These are phyloP conservation scores for Siderastrea siderea DNA, from an alignment of 92 coral and sea anemone species.

Conservation along the genomic window DNA sequence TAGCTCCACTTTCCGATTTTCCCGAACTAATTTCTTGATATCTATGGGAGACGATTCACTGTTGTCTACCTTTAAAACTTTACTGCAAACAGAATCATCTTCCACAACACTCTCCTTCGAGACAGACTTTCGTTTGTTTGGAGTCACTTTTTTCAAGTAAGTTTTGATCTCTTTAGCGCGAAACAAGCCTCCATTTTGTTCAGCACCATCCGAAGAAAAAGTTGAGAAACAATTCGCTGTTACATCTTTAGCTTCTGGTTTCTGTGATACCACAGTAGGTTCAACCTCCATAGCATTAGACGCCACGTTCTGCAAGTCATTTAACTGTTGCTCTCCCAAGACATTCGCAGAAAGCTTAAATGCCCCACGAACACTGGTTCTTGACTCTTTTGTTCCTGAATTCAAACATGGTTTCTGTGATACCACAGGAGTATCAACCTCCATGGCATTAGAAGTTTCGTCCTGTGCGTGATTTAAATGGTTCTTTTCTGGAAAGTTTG, in stretches of 20 bases:
- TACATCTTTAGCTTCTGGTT: background rate
- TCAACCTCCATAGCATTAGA: background rate
- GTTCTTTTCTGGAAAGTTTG: background rate
- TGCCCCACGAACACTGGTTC: background rate
- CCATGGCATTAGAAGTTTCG: too few species aligned
- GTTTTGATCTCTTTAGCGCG: constrained; percentile 18
- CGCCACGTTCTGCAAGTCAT: background rate
- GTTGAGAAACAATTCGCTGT: constrained; percentile 14
- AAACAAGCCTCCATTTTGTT: constrained; percentile 12
- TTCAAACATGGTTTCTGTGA: too few species aligned
- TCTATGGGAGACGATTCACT: background rate
- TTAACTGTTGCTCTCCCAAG: background rate
- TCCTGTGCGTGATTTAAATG: too few species aligned
- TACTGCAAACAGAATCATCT: background rate
- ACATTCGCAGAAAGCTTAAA: background rate
- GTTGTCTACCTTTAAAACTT: constrained; percentile 39
- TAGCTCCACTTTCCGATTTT: constrained; percentile 19
- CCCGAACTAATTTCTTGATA: background rate
- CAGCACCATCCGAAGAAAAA: constrained; percentile 18
- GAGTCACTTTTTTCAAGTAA: constrained; percentile 19
- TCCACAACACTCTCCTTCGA: background rate
- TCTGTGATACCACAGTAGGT: background rate
- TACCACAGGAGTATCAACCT: too few species aligned
- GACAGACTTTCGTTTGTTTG: constrained; percentile 28
- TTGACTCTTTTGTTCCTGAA: too few species aligned